A percentile compares a stretch with the other conserved stretches of the same genome.
phyloP scores from a whole-genome alignment of 1,140 invertebrate species.

The Polypedilum pembai region DNA sequence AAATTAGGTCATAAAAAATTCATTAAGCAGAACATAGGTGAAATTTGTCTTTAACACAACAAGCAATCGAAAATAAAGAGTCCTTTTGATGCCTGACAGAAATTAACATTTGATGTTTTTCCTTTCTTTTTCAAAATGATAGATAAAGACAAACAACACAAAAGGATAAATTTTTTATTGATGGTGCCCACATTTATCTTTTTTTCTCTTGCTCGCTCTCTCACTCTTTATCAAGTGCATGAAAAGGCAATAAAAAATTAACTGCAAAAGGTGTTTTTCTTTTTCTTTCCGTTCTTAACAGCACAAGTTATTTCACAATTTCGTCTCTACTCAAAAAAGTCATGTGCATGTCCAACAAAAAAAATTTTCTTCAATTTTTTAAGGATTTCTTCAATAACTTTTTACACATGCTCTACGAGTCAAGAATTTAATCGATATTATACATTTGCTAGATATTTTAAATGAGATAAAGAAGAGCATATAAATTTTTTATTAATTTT shows the following conservation, averaged over 20 bases:
- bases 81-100: conserved; percentile 4
- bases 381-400: background rate
- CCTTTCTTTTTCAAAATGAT: background rate
- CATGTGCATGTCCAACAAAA: conserved; percentile 5
- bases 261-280: conserved; percentile 23
- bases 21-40: conserved; percentile 23
- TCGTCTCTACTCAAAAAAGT: background rate
- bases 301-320: background rate
- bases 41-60: conserved; percentile 23
- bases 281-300: background rate
- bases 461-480: background rate
- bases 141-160: background rate
- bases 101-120: conserved; percentile 7
- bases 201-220: conserved; percentile 1
- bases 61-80: background rate
- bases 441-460: background rate
- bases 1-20: conserved; percentile 25
- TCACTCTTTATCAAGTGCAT: conserved; percentile 23
- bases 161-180: conserved; percentile 19
- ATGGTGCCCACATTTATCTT: conserved; percentile 16
- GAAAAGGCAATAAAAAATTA: conserved; percentile 27
- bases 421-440: too few relatives aligned
- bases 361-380: too few relatives aligned
- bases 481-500: too few relatives aligned
- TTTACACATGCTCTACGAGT: background rate